These are phyloP conservation scores for Cuculus canorus DNA, from an alignment of 2,797 vertebrate species.

Conservation along the genomic window DNA sequence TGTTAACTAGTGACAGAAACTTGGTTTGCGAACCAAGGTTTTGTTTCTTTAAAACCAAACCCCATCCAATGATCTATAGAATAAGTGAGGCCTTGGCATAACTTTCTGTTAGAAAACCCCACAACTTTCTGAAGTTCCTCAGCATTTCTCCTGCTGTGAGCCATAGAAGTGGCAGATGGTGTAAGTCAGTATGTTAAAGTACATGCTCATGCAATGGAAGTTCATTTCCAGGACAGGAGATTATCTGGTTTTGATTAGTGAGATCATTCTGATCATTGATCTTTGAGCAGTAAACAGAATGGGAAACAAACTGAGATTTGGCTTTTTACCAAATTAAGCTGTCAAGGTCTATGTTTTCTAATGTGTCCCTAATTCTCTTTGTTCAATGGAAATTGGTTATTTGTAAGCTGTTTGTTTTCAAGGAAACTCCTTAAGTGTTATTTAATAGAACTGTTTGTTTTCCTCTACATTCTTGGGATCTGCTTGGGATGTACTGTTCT, in stretches of 20 bases:
- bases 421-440: not conserved
- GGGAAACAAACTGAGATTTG: not conserved
- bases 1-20: not conserved
- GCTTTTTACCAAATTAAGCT: not conserved
- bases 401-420: not conserved
- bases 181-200: not conserved
- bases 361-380: not conserved
- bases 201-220: too few species aligned
- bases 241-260: not conserved
- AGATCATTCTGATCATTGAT: not conserved
- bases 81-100: not conserved
- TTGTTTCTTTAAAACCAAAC: not conserved
- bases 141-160: not conserved
- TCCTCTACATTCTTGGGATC: not conserved
- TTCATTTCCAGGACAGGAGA: not conserved
- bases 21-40: not conserved
- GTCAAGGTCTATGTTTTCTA: not conserved
- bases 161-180: not conserved
- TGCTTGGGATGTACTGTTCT: not conserved
- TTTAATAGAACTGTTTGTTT: not conserved
- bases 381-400: not conserved
- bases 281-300: not conserved
- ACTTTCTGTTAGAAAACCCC: not conserved
- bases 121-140: not conserved
- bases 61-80: not conserved